phyloP scores from a whole-genome alignment of 1,140 invertebrate species.

The Lasioglossum albipes region DNA sequence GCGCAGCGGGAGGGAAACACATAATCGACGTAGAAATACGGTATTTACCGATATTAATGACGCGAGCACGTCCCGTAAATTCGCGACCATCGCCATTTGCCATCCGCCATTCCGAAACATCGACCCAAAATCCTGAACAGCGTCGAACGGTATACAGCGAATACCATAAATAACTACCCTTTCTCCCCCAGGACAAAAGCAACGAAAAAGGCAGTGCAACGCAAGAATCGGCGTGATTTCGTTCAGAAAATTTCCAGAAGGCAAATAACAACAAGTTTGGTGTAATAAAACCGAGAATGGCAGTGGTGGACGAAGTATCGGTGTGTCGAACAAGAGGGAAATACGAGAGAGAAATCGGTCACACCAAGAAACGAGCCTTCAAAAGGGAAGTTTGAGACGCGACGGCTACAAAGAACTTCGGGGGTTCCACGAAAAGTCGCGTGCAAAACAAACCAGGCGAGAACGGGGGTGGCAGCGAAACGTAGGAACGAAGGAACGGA shows the following conservation, averaged over 20 bases:
- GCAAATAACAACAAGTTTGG: constrained; percentile 2
- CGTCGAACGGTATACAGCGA: neutral
- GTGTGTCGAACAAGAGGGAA: neutral
- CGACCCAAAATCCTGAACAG: neutral
- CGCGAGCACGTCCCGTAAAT: constrained; percentile 18
- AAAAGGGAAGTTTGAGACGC: constrained; percentile 62
- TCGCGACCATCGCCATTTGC: neutral
- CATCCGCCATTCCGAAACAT: constrained; percentile 2
- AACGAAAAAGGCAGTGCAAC: too few relatives aligned
- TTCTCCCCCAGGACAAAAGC: neutral
- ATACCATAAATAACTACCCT: neutral
- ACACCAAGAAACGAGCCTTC: constrained; percentile 32
- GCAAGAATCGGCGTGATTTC: too few relatives aligned
- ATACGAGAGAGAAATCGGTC: constrained; percentile 11
- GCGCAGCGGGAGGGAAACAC: neutral
- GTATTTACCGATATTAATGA: constrained; percentile 16
- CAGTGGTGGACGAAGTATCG: neutral
- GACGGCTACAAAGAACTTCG: constrained; percentile 56
- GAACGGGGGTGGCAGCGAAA: constrained; percentile 38
- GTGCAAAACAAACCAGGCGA: constrained; percentile 61
- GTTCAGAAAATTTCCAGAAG: neutral
- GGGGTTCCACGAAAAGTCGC: constrained; percentile 58
- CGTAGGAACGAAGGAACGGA: too few relatives aligned
- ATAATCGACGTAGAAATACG: constrained; percentile 28
- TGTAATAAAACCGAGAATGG: neutral